Conservation (phyloP, 2,113 vertebrate species). For the Pteronura brasiliensis region DNA sequence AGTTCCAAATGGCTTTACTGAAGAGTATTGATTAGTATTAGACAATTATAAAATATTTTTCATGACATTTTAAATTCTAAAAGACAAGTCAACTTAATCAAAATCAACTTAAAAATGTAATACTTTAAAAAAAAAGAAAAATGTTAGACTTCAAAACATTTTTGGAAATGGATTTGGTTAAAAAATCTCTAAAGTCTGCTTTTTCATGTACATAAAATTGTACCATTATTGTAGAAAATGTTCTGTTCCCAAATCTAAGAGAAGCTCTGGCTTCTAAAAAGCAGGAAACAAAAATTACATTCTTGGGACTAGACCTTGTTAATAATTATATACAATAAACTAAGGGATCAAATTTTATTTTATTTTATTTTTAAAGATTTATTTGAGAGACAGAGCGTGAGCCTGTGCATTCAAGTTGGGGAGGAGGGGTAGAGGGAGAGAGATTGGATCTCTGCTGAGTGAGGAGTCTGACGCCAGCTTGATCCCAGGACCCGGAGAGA, state of each 20-base stretch:
- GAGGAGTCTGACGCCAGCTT: not conserved
- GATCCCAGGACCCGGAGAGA: not conserved
- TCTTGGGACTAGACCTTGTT: constrained; percentile 21
- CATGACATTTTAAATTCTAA: not conserved
- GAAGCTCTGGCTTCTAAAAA: not conserved
- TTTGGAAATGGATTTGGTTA: not conserved
- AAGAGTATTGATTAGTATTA: not conserved
- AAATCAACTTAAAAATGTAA: not conserved
- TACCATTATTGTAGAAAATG: not conserved
- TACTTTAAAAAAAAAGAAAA: not conserved
- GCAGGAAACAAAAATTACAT: not conserved
- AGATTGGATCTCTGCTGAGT: not conserved
- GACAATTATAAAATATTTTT: not conserved
- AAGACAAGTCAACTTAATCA: not conserved
- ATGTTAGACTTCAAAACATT: not conserved
- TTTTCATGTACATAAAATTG: not conserved
- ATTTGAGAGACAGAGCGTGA: not conserved
- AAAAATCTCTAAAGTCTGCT: not conserved
- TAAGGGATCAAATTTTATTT: not conserved
- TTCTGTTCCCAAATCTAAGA: constrained; percentile 6
- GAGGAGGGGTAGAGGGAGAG: not conserved
- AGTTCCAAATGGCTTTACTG: not conserved
- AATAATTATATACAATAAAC: constrained; percentile 34
- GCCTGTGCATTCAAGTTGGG: not conserved
- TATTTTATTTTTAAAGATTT: not conserved